Percentiles rank a stretch among this genome's conserved stretches.
These are phyloP conservation scores for Brachyopa scutellaris DNA, from an alignment of 2,888 invertebrate genomes.

Conservation along the genomic window DNA sequence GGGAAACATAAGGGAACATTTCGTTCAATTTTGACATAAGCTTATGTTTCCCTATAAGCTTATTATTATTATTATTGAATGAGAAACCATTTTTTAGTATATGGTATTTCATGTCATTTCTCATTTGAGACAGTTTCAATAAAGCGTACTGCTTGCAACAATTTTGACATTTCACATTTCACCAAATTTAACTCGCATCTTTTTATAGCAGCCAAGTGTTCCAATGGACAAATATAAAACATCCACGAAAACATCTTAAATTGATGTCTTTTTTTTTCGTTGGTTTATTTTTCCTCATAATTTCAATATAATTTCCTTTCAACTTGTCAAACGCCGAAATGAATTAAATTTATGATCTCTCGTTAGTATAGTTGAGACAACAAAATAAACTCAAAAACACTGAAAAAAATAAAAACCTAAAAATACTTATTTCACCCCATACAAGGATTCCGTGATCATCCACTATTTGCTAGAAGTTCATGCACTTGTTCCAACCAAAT, in stretches of 20 bases:
- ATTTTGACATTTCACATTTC: too few species aligned
- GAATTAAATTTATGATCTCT: constrained; percentile 69
- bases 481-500: constrained; percentile 68
- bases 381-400: constrained; percentile 49
- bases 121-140: too few species aligned
- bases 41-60: too few species aligned
- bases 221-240: constrained; percentile 37
- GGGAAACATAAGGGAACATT: too few species aligned
- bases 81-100: too few species aligned
- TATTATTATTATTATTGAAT: too few species aligned
- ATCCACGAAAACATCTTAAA: constrained; percentile 60
- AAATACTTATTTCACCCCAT: constrained; percentile 71
- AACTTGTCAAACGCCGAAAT: constrained; percentile 68
- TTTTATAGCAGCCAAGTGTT: constrained; percentile 55
- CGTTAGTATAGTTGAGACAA: constrained; percentile 56
- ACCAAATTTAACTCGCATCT: too few species aligned
- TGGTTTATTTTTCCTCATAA: constrained; percentile 37
- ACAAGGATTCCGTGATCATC: constrained; percentile 64
- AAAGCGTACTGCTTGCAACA: too few species aligned
- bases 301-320: constrained; percentile 67
- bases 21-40: too few species aligned
- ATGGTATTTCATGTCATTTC: too few species aligned
- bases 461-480: constrained; percentile 69
- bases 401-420: constrained; percentile 54
- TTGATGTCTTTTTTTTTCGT: constrained; percentile 25